Conservation (phyloP, 2,888 invertebrate species). For the Oscheius myriophilus region DNA sequence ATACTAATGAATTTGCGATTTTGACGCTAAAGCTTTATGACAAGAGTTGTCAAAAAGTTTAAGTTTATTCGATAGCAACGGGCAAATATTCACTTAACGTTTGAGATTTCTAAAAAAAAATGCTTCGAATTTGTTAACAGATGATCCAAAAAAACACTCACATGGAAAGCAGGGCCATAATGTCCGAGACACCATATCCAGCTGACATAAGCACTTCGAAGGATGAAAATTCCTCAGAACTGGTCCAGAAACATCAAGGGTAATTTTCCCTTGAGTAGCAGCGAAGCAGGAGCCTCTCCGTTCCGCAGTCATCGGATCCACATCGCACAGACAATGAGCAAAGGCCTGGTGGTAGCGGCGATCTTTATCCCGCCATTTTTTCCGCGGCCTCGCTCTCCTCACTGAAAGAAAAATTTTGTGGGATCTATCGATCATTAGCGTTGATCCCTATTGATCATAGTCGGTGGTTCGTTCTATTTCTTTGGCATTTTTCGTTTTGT, state of each 20-base stretch:
- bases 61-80: too few relatives aligned
- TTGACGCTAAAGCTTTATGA: too few relatives aligned
- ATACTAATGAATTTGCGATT: too few relatives aligned
- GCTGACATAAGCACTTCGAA: conserved; percentile 64
- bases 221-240: conserved; percentile 51
- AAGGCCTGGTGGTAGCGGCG: conserved; percentile 61
- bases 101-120: too few relatives aligned
- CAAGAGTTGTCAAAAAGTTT: too few relatives aligned
- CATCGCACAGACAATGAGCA: conserved; percentile 68
- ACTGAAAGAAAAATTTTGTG: conserved; percentile 39
- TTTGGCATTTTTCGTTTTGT: conserved; percentile 14
- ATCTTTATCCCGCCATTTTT: conserved; percentile 35
- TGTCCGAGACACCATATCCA: conserved; percentile 64
- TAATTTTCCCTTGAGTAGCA: conserved; percentile 58
- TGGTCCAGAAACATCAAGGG: conserved; percentile 38
- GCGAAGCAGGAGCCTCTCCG: conserved; percentile 66
- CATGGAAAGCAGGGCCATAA: conserved; percentile 70
- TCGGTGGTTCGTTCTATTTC: conserved; percentile 9
- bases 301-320: conserved; percentile 64
- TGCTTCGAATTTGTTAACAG: too few relatives aligned
- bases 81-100: too few relatives aligned
- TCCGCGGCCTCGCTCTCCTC: conserved; percentile 43
- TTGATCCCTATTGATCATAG: conserved; percentile 18
- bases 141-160: conserved; percentile 46
- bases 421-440: conserved; percentile 13